Conservation (phyloP, 2,113 vertebrate species). For the Hippocampus abdominalis region DNA sequence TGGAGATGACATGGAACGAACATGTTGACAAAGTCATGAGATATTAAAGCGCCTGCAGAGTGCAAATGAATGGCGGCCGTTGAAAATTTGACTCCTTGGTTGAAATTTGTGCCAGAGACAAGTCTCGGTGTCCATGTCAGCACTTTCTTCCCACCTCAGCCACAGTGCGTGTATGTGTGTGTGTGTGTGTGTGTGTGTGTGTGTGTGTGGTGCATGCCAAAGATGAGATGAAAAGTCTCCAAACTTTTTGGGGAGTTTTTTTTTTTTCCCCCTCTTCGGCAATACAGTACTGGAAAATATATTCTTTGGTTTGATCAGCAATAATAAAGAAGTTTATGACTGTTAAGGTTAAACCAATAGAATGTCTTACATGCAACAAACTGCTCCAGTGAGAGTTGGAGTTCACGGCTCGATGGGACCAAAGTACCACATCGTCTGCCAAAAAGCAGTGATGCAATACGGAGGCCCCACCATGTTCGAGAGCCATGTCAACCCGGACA, state of each 20-base stretch:
- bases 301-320: background rate
- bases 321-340: too few relatives aligned
- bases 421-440: too few relatives aligned
- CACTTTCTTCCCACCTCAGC: slow-evolving; percentile 65
- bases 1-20: slow-evolving; percentile 10
- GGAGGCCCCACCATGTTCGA: too few relatives aligned
- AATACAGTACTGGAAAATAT: background rate
- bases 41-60: slow-evolving; percentile 40
- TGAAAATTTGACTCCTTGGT: slow-evolving; percentile 71
- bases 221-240: slow-evolving; percentile 31
- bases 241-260: slow-evolving; percentile 13
- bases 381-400: too few relatives aligned
- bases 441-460: too few relatives aligned
- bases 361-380: too few relatives aligned
- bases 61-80: slow-evolving; percentile 47
- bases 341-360: too few relatives aligned
- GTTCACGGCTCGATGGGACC: too few relatives aligned
- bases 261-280: background rate
- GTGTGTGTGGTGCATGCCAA: slow-evolving; percentile 20
- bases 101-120: slow-evolving; percentile 69
- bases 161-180: slow-evolving; percentile 37
- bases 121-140: slow-evolving; percentile 65
- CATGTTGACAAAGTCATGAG: slow-evolving; percentile 37
- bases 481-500: too few relatives aligned
- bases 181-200: slow-evolving; percentile 43